Evolutionary conservation across 2,888 invertebrate genomes (phyloP).

Genomic region (Tenthredo distinguenda): DNA sequence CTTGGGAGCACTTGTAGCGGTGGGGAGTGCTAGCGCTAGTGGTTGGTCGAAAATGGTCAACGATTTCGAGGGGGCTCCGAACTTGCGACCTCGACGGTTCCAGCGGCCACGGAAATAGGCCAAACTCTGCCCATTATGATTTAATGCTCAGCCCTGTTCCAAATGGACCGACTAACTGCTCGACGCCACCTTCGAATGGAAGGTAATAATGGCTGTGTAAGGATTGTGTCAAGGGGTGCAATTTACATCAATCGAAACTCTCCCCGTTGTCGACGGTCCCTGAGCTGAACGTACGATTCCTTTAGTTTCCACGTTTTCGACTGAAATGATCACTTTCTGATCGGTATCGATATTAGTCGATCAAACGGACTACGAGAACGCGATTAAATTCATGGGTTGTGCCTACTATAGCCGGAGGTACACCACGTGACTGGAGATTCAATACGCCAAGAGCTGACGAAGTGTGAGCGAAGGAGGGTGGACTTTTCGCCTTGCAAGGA

Average conservation of each 20-base stretch:
- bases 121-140: slow-evolving; percentile 59
- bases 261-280: background rate
- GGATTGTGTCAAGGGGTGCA: slow-evolving; percentile 53
- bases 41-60: slow-evolving; percentile 24
- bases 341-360: slow-evolving; percentile 26
- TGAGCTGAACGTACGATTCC: background rate
- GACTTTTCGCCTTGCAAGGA: slow-evolving; percentile 59
- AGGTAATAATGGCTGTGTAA: slow-evolving; percentile 54
- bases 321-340: background rate
- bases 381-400: slow-evolving; percentile 44
- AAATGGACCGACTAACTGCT: slow-evolving; percentile 56
- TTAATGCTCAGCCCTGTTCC: slow-evolving; percentile 58
- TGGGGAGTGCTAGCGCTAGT: background rate
- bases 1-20: slow-evolving; percentile 38
- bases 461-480: slow-evolving; percentile 51
- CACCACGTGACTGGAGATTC: slow-evolving; percentile 62
- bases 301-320: background rate
- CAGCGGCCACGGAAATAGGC: slow-evolving; percentile 56
- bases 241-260: slow-evolving; percentile 51
- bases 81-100: slow-evolving; percentile 57
- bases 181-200: slow-evolving; percentile 55
- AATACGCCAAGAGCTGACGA: slow-evolving; percentile 57
- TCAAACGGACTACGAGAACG: slow-evolving; percentile 43
- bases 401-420: background rate
- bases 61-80: slow-evolving; percentile 30